phyloP scores from a whole-genome alignment of 2,888 invertebrate genomes.

The Plebejus anna region DNA sequence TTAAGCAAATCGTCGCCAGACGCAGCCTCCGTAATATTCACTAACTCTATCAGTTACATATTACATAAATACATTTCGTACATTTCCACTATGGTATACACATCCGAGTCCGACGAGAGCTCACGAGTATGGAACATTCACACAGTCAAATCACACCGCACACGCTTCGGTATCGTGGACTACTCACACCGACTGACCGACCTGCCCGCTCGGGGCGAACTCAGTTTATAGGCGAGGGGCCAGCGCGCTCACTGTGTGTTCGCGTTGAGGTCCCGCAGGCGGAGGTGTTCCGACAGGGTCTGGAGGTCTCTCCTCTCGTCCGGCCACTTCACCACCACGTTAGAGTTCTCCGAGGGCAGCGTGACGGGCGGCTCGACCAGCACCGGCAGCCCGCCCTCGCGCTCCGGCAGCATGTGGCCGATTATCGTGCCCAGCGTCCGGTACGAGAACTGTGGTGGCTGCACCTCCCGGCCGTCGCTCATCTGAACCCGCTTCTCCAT shows the following conservation, averaged over 20 bases:
- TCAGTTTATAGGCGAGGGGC: constrained; percentile 50
- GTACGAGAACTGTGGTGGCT: constrained; percentile 53
- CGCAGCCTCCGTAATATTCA: constrained; percentile 51
- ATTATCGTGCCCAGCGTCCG: constrained; percentile 62
- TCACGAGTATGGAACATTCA: constrained; percentile 32
- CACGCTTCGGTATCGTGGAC: constrained; percentile 39
- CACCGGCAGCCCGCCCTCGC: constrained; percentile 61
- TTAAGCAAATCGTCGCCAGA: constrained; percentile 29
- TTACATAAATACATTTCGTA: constrained; percentile 56
- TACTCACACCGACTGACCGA: constrained; percentile 50
- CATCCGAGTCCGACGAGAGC: background rate
- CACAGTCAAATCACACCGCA: constrained; percentile 37
- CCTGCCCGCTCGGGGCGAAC: constrained; percentile 56
- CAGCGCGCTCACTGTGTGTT: constrained; percentile 58
- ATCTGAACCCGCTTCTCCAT: constrained; percentile 46
- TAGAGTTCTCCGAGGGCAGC: constrained; percentile 56
- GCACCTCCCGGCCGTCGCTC: constrained; percentile 43
- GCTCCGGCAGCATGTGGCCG: constrained; percentile 62
- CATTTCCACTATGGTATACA: constrained; percentile 30
- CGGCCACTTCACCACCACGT: constrained; percentile 70
- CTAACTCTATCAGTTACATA: constrained; percentile 56
- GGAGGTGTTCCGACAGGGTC: constrained; percentile 61
- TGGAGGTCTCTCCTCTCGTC: constrained; percentile 56
- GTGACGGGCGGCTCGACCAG: constrained; percentile 70
- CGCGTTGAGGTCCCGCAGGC: constrained; percentile 59